phyloP scores from a whole-genome alignment of 2,797 vertebrate species.

The Stomatorhinus walkeri region DNA sequence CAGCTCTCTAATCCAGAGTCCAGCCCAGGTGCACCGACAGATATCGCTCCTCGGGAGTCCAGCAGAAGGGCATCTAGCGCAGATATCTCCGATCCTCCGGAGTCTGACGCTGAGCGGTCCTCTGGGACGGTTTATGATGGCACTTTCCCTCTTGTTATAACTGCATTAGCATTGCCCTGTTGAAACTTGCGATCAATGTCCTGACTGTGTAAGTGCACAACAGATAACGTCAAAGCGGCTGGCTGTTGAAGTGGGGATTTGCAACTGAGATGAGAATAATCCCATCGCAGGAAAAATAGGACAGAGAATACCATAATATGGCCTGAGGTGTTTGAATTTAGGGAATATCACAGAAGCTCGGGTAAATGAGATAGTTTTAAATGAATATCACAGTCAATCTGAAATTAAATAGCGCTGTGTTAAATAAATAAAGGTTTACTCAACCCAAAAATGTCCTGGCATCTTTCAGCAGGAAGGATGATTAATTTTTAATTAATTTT shows the following conservation, averaged over 20 bases:
- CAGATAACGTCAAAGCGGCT: background rate
- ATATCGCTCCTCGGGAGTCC: background rate
- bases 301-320: background rate
- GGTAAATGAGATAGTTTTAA: background rate
- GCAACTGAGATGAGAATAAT: background rate
- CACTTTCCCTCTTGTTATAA: background rate
- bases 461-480: background rate
- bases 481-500: constrained; percentile 12
- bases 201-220: background rate
- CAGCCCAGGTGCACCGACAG: background rate
- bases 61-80: background rate
- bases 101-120: background rate
- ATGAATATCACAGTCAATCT: background rate
- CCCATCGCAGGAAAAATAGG: background rate
- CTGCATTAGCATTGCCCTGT: background rate
- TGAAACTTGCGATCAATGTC: background rate
- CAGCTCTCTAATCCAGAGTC: background rate
- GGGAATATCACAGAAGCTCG: background rate
- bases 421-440: background rate
- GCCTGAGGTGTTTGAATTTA: background rate
- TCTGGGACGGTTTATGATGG: background rate
- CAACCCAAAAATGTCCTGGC: background rate
- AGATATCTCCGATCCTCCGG: background rate
- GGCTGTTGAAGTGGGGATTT: background rate
- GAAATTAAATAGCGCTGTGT: background rate